Evolutionary conservation across 2,113 vertebrate species (phyloP), one percentile per base, ranked within the genome.

Genomic region (Vulpes ferrilata): DNA sequence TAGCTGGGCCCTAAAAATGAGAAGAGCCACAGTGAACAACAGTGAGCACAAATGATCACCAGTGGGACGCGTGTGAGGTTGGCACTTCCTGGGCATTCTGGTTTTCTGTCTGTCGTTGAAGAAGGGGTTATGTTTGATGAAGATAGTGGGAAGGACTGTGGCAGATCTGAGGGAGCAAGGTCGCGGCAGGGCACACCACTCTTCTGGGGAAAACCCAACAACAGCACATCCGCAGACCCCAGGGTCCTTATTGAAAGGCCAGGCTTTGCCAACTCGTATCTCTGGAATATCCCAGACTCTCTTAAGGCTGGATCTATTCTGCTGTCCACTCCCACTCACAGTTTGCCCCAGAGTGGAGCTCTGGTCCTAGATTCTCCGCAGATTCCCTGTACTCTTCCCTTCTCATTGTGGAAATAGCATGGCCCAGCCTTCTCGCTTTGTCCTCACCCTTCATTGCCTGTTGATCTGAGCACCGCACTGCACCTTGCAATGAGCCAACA

Each of bases 41-140:
- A 16, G 0, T 30, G 30, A 55, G 13, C 57, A 9, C 2, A 3
- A 32, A n/a, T 6, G 53, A 23, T 3, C 32, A 1, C 11, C 59
- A 8, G 57, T 53, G 57, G 48, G 25, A 30, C 0, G 0, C 1
- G 0, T 1, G 27, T 10, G 20, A 73, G 65, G 23, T 17, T 22
- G 57, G 32, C 23, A 16, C 12, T 4, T 22, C 3, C 62, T 19
- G 5, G 15, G 27, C 13, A 1, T 69, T 65, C 38, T 19, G 19
- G 19, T 12, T 30, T 5, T 95, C 81, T 69, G 12, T 22, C 59
- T 78, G 16, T 23, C 23, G 32, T 59, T 17, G 35, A 35, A 59
- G 73, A 79, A 20, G 23, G 27, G 25, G 17, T n/a, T 13, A 2
- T 3, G 62, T 67, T n/a, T 80, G 32, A 8, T 7, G 12, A 6